Evolutionary conservation across 2,113 vertebrate genomes (phyloP), one percentile per base, ranked within the genome.

Genomic region (Struthidea cinerea): DNA sequence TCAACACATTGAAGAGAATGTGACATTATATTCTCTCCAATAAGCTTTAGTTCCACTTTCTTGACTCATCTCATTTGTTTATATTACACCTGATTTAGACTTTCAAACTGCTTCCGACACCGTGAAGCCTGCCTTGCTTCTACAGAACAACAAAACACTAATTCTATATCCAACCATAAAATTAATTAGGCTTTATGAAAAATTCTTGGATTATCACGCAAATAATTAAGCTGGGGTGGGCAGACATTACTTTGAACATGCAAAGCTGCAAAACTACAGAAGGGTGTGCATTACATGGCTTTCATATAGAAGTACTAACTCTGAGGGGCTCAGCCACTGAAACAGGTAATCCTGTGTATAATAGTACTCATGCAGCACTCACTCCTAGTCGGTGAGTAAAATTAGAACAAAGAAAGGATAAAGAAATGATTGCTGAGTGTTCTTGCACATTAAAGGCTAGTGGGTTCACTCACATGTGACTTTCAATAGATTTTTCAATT

Each of bases 401-500:
- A 82, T 32, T n/a, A 77, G n/a, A 89, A 93, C 7, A 91, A 73
- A 37, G 52, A 87, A 61, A 35, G 44, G 41, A 61, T 22, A 73
- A 44, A 85, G 30, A 84, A 84, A 89, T 69, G 61, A 93, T n/a
- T 85, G 84, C 87, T 80, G 33, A 69, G 16, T 63, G 22, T 35
- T 74, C 52, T 50, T 68, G 53, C 63, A 87, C 55, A 73, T 89
- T 93, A 89, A 91, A 96, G 57, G 20, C 57, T 85, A 64, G 57
- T 61, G 56, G 89, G 84, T 85, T 96, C 78, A 89, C 37, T 94
- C 55, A 89, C 52, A 84, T 39, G 49, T 87, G 65, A 92, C 74
- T 91, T 49, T 64, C 39, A 44, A 97, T 49, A 89, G 89, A 87
- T 96, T 96, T 97, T 94, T 87, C 89, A 94, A 39, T 96, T 30